Evolutionary conservation across 2,888 invertebrate species (phyloP).

Genomic region (Fragum sueziense): DNA sequence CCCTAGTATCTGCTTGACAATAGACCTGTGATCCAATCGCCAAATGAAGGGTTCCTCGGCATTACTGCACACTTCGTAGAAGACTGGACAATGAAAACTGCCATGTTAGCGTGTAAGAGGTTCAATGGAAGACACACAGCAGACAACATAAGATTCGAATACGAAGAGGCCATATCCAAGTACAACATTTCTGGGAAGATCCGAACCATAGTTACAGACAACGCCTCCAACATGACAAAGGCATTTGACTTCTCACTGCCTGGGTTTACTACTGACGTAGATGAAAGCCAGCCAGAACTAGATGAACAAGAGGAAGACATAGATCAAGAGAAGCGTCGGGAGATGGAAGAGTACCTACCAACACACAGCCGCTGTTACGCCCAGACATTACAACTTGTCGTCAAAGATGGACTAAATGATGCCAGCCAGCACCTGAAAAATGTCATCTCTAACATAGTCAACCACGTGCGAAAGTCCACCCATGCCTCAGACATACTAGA

Average conservation of each 20-base stretch:
- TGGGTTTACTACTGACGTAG: slow-evolving; percentile 17
- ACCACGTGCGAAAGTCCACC: slow-evolving; percentile 38
- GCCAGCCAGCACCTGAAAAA: slow-evolving; percentile 9
- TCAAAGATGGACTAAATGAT: slow-evolving; percentile 25
- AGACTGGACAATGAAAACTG: slow-evolving; percentile 38
- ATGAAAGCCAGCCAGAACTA: slow-evolving; percentile 12
- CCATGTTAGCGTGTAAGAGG: slow-evolving; percentile 33
- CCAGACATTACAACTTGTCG: slow-evolving; percentile 22
- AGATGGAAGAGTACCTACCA: slow-evolving; percentile 4
- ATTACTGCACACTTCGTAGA: slow-evolving; percentile 48
- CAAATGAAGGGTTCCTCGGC: slow-evolving; percentile 42
- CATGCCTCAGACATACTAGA: slow-evolving; percentile 42
- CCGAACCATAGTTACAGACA: slow-evolving; percentile 35
- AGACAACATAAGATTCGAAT: slow-evolving; percentile 42
- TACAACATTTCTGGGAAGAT: slow-evolving; percentile 43
- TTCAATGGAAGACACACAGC: slow-evolving; percentile 46
- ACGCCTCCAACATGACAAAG: slow-evolving; percentile 52
- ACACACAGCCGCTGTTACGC: slow-evolving; percentile 21
- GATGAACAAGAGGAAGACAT: not conserved
- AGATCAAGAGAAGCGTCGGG: not conserved
- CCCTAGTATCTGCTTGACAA: slow-evolving; percentile 46
- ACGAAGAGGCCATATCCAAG: slow-evolving; percentile 43
- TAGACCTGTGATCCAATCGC: slow-evolving; percentile 51
- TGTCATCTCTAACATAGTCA: slow-evolving; percentile 40
- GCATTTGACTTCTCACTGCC: slow-evolving; percentile 40